Conservation (phyloP, 2,113 vertebrate species). For the Elgaria multicarinata region DNA sequence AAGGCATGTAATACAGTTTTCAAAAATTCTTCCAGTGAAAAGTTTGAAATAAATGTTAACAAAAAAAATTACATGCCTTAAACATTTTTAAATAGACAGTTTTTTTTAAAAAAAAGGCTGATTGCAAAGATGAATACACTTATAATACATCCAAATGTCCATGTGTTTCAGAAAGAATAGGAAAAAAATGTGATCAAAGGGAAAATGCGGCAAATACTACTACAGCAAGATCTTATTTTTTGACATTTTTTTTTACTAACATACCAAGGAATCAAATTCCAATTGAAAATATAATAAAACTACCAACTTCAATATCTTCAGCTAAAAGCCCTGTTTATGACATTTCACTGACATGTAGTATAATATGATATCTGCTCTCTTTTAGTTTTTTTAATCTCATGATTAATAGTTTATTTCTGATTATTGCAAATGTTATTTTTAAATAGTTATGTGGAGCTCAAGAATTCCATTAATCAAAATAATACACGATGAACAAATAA, state of each 20-base stretch:
- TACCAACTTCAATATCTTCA: constrained; percentile 29
- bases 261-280: constrained; percentile 7
- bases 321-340: constrained; percentile 50
- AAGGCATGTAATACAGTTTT: neutral
- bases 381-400: constrained; percentile 63
- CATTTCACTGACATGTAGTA: constrained; percentile 58
- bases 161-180: neutral
- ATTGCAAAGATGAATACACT: neutral
- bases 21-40: neutral
- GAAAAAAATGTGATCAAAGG: neutral
- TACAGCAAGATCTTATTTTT: neutral
- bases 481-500: constrained; percentile 87
- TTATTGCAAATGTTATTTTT: constrained; percentile 77
- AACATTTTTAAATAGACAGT: neutral
- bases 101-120: neutral
- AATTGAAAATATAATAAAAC: constrained; percentile 31
- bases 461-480: constrained; percentile 89
- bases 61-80: neutral
- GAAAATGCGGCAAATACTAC: neutral
- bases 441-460: constrained; percentile 72
- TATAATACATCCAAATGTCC: constrained; percentile 11
- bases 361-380: constrained; percentile 49
- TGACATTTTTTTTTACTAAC: neutral
- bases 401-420: constrained; percentile 75
- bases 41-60: neutral